A percentile compares a stretch with the other conserved stretches of the same genome.
Evolutionary conservation across 2,888 invertebrate genomes (phyloP).

Genomic region (Epinotia demarniana): DNA sequence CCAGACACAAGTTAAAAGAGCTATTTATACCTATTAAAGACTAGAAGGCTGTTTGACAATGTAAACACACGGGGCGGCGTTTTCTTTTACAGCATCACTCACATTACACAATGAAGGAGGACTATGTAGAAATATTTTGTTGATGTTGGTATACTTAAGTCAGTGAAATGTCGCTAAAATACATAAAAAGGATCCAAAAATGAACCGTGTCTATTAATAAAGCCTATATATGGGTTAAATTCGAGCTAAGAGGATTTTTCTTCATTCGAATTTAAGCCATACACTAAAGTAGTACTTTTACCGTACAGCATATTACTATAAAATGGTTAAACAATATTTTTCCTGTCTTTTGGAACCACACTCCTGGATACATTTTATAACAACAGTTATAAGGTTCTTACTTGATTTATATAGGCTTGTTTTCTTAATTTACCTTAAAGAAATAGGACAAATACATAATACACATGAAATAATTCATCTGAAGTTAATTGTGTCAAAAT

Average conservation of each 20-base stretch:
- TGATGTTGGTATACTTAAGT: too few relatives aligned
- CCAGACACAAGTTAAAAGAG: slow-evolving; percentile 31
- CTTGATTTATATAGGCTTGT: neutral
- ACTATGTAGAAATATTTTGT: too few relatives aligned
- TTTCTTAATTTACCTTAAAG: neutral
- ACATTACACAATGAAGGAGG: too few relatives aligned
- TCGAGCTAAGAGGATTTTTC: too few relatives aligned
- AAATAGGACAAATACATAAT: neutral
- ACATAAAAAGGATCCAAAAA: too few relatives aligned
- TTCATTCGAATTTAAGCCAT: too few relatives aligned
- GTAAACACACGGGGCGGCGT: slow-evolving; percentile 20
- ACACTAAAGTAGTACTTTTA: too few relatives aligned
- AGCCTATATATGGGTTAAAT: too few relatives aligned
- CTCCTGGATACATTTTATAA: neutral
- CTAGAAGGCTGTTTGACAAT: slow-evolving; percentile 46
- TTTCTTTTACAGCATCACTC: neutral
- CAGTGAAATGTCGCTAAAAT: neutral
- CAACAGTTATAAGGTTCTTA: neutral
- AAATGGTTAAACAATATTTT: neutral
- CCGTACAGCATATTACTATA: too few relatives aligned
- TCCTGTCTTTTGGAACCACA: neutral
- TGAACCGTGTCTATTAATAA: too few relatives aligned
- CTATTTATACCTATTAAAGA: slow-evolving; percentile 48
- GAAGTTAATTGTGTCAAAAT: too few relatives aligned
- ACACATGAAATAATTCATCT: too few relatives aligned